A percentile compares a stretch with the other conserved stretches of the same genome.
Conservation (phyloP, 2,888 invertebrate genomes). For the Coleophora flavipennella region DNA sequence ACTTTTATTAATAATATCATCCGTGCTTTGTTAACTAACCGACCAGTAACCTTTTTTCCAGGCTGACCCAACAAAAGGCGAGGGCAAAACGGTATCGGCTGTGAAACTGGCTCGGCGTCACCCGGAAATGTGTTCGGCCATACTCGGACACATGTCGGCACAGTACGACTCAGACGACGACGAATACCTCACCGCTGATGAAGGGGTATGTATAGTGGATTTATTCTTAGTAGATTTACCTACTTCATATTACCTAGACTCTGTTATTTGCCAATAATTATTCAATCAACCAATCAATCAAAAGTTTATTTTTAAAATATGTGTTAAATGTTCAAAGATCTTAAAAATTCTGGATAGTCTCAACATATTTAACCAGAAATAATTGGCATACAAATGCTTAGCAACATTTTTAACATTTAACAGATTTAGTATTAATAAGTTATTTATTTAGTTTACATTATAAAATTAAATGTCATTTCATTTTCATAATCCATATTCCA, state of each 20-base stretch:
- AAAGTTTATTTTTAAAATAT: no score
- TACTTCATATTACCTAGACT: not conserved
- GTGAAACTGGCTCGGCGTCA: constrained; percentile 37
- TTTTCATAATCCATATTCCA: no score
- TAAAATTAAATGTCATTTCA: no score
- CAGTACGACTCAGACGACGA: constrained; percentile 53
- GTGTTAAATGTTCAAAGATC: no score
- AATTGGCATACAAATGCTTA: no score
- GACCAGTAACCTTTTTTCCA: constrained; percentile 14
- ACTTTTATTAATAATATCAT: not conserved
- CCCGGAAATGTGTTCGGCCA: constrained; percentile 25
- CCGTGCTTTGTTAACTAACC: not conserved
- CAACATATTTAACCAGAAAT: no score
- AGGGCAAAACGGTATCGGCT: constrained; percentile 30
- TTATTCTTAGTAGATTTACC: not conserved
- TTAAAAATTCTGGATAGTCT: no score
- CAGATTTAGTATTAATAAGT: no score
- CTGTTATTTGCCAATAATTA: no score
- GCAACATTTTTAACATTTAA: no score
- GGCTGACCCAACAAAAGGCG: constrained; percentile 41
- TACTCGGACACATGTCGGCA: constrained; percentile 28
- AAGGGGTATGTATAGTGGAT: constrained; percentile 36
- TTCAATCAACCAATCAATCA: no score
- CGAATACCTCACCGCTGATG: constrained; percentile 62
- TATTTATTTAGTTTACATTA: no score